Evolutionary conservation across 2,113 vertebrate genomes (phyloP).

Genomic region (Amphilophus citrinellus): DNA sequence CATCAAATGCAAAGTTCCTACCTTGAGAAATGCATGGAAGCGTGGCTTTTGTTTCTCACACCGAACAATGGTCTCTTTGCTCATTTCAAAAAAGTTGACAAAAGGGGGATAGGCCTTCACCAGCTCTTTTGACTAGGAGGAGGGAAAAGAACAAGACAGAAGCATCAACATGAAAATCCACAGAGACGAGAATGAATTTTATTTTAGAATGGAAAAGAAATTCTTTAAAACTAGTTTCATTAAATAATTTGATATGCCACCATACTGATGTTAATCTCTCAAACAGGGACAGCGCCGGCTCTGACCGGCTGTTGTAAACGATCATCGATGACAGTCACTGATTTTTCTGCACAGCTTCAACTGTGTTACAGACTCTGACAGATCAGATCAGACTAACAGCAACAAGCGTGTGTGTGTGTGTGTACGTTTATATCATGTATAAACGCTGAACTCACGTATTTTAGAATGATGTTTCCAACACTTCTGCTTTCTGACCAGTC

Average conservation of each 20-base stretch:
- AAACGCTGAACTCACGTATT: constrained; percentile 88
- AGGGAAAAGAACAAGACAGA: constrained; percentile 11
- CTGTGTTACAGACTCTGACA: too few species aligned
- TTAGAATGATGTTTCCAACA: constrained; percentile 93
- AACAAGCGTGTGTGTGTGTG: not conserved
- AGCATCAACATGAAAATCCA: not conserved
- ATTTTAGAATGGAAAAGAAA: not conserved
- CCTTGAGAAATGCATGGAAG: constrained; percentile 98
- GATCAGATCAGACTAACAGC: too few species aligned
- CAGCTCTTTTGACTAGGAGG: constrained; percentile 92
- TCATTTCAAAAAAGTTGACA: constrained; percentile 99
- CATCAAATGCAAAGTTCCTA: constrained; percentile 46
- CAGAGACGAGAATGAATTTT: not conserved
- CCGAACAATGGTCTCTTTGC: constrained; percentile 94
- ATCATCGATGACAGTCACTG: too few species aligned
- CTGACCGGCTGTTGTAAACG: not conserved
- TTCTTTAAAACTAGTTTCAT: not conserved
- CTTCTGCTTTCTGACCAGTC: constrained; percentile 95
- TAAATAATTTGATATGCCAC: not conserved
- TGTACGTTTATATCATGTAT: not conserved
- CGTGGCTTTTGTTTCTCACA: constrained; percentile 97
- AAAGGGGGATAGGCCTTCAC: constrained; percentile 96
- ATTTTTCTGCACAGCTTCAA: too few species aligned
- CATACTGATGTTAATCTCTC: not conserved
- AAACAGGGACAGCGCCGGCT: too few species aligned